Percentiles rank a stretch among this genome's conserved stretches.
phyloP scores from a whole-genome alignment of 1,140 invertebrate species.

The Neodiprion pinetum region DNA sequence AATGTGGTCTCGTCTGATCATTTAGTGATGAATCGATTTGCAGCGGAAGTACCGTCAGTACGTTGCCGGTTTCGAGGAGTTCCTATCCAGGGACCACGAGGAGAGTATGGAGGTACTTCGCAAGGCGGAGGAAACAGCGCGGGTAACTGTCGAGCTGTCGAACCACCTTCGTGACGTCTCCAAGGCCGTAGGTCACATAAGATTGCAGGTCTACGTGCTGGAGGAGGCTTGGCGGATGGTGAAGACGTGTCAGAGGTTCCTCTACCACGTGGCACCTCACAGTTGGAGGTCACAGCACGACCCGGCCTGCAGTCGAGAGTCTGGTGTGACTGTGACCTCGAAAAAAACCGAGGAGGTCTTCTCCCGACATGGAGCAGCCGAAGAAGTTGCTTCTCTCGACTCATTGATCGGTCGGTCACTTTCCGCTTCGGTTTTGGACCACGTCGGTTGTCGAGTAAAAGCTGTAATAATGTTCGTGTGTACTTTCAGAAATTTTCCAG shows the following conservation, averaged over 20 bases:
- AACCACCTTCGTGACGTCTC: constrained; percentile 54
- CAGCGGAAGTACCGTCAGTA: constrained; percentile 57
- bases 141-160: constrained; percentile 58
- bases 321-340: constrained; percentile 9
- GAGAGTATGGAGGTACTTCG: constrained; percentile 65
- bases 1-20: neutral
- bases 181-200: constrained; percentile 55
- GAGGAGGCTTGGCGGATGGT: constrained; percentile 69
- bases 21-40: neutral
- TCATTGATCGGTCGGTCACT: constrained; percentile 63
- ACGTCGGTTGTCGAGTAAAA: neutral
- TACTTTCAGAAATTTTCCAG: constrained; percentile 55
- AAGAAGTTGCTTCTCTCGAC: constrained; percentile 54
- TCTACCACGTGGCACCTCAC: constrained; percentile 67
- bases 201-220: constrained; percentile 66
- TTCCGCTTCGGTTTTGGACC: neutral
- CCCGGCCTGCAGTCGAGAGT: constrained; percentile 36
- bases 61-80: constrained; percentile 68
- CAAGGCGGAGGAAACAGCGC: constrained; percentile 60
- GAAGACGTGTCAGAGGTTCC: constrained; percentile 71
- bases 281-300: constrained; percentile 63
- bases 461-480: neutral
- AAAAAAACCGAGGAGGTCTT: constrained; percentile 32
- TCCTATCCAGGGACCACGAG: constrained; percentile 68
- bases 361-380: constrained; percentile 50